These are phyloP conservation scores for Cottus gobio DNA, from an alignment of 2,113 vertebrate genomes.

Conservation along the genomic window DNA sequence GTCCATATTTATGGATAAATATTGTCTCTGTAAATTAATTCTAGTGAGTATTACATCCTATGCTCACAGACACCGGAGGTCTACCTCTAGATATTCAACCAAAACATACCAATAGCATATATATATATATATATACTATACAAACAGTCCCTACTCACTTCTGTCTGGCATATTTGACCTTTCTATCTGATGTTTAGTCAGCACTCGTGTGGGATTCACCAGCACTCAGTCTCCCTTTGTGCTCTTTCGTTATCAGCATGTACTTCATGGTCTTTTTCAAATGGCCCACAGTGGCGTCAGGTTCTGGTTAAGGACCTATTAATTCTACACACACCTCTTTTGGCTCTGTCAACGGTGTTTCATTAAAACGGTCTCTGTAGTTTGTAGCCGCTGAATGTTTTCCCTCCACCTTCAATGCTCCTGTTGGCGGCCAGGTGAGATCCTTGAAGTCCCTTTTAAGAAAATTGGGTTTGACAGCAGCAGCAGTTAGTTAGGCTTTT, in stretches of 20 bases:
- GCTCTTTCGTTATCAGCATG: conserved; percentile 41
- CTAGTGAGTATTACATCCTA: background rate
- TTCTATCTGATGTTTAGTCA: conserved; percentile 18
- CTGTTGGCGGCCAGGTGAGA: conserved; percentile 26
- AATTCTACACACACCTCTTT: conserved; percentile 53
- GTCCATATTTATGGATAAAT: conserved; percentile 18
- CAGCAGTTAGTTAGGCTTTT: conserved; percentile 50
- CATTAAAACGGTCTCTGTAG: conserved; percentile 50
- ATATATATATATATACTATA: background rate
- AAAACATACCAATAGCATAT: background rate
- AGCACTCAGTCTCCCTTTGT: conserved; percentile 16
- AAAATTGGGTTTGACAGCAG: conserved; percentile 54
- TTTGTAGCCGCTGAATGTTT: conserved; percentile 49
- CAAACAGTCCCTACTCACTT: background rate
- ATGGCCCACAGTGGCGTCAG: conserved; percentile 32
- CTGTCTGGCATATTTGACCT: conserved; percentile 24
- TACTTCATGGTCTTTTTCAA: conserved; percentile 40
- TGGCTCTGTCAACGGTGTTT: conserved; percentile 57
- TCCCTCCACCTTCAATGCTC: conserved; percentile 28
- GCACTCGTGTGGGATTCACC: conserved; percentile 19
- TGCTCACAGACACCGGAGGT: background rate
- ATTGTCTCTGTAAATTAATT: background rate
- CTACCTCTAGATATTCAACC: background rate
- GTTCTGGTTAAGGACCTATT: conserved; percentile 57
- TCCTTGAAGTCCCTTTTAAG: conserved; percentile 59